Evolutionary conservation across 2,113 vertebrate genomes (phyloP).

Genomic region (Ondatra zibethicus): DNA sequence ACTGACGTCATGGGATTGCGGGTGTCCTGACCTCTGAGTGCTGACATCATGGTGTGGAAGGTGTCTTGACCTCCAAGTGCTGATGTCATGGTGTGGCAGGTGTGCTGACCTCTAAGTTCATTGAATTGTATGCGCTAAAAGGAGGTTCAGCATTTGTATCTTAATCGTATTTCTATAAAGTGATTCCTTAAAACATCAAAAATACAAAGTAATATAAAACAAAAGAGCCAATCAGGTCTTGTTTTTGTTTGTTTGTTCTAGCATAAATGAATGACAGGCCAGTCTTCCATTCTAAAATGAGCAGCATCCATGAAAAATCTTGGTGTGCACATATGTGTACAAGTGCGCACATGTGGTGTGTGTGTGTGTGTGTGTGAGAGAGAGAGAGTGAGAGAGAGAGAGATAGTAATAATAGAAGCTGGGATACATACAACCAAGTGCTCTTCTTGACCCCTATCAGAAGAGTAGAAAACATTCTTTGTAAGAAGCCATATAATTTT

Average conservation of each 20-base stretch:
- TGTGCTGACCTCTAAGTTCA: not conserved
- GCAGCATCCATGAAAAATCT: not conserved
- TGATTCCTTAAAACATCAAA: not conserved
- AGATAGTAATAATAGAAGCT: not conserved
- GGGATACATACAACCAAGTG: not conserved
- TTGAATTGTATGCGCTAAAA: not conserved
- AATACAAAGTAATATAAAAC: not conserved
- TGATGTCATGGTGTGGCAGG: not conserved
- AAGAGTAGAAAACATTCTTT: not conserved
- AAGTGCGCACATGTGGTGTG: no score
- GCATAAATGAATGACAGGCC: not conserved
- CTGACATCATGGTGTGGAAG: not conserved
- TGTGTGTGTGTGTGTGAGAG: not conserved
- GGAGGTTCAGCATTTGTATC: not conserved
- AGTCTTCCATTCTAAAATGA: slow-evolving; percentile 7
- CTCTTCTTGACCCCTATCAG: not conserved
- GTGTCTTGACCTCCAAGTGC: not conserved
- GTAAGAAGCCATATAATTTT: not conserved
- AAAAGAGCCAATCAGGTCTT: not conserved
- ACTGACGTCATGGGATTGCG: no score
- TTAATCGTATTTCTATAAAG: not conserved
- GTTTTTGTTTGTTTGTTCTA: not conserved
- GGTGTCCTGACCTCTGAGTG: no score
- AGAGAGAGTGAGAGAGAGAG: no score
- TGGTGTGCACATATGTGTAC: not conserved